Conservation (phyloP, 2,888 invertebrate species). For the Cryptosula pallasiana region DNA sequence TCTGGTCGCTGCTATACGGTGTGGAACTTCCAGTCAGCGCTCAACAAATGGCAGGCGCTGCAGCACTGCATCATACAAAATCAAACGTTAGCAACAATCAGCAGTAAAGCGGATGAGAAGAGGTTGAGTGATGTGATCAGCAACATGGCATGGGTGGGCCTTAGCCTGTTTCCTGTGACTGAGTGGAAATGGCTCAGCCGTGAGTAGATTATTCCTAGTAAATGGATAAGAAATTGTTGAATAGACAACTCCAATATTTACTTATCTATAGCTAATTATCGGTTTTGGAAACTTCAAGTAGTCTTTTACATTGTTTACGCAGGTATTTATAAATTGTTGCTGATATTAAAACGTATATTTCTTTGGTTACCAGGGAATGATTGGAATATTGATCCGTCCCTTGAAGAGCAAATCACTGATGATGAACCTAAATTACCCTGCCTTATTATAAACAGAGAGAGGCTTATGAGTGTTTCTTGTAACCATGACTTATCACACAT, state of each 20-base stretch:
- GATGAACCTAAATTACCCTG: no score
- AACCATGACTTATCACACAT: neutral
- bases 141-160: neutral
- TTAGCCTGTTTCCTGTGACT: neutral
- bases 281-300: neutral
- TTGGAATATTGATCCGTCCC: no score
- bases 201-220: no score
- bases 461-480: neutral
- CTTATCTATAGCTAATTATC: no score
- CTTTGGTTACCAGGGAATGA: no score
- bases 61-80: neutral
- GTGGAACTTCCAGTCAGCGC: neutral
- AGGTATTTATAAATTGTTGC: neutral
- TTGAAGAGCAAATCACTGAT: no score
- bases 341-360: no score
- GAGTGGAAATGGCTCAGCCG: neutral
- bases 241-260: no score
- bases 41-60: neutral
- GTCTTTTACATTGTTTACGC: no score
- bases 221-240: no score
- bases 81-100: conserved; percentile 3
- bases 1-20: neutral
- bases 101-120: neutral
- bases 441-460: neutral
- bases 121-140: neutral